phyloP scores from a whole-genome alignment of 2,888 invertebrate genomes.

The Acleris literana region DNA sequence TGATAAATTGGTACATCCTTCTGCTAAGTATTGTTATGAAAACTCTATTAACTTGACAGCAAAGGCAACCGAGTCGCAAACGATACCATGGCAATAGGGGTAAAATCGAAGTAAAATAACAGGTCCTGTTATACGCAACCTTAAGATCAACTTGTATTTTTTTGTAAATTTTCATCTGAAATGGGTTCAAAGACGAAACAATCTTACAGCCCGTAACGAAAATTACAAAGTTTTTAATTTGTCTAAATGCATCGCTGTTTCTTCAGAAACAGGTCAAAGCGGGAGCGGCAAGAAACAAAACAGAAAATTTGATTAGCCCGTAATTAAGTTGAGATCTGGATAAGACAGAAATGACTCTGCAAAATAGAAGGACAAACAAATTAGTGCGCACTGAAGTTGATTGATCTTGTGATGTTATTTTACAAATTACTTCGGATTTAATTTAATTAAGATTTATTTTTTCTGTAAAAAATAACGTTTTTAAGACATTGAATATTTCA shows the following conservation, averaged over 20 bases:
- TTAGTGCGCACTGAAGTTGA: constrained; percentile 35
- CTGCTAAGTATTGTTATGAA: too few species aligned
- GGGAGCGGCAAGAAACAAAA: constrained; percentile 28
- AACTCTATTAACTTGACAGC: too few species aligned
- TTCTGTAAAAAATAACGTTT: neutral
- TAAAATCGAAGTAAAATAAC: too few species aligned
- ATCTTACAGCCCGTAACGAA: constrained; percentile 3
- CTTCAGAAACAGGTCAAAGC: constrained; percentile 23
- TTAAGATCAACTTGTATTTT: neutral
- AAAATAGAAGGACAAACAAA: constrained; percentile 32
- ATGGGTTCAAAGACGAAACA: neutral
- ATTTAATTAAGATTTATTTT: neutral
- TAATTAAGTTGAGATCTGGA: constrained; percentile 33
- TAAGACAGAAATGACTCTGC: constrained; percentile 34
- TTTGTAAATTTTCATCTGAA: neutral
- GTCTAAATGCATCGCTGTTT: constrained; percentile 11
- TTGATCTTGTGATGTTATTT: constrained; percentile 31
- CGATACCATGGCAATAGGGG: too few species aligned
- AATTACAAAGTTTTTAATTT: constrained; percentile 16
- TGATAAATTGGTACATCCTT: too few species aligned
- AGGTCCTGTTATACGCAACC: neutral
- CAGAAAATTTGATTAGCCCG: constrained; percentile 27
- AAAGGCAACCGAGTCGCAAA: too few species aligned
- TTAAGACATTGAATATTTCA: too few species aligned
- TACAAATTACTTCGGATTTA: constrained; percentile 7